Conservation (phyloP, 2,888 invertebrate species). For the Andrena hattorfiana region DNA sequence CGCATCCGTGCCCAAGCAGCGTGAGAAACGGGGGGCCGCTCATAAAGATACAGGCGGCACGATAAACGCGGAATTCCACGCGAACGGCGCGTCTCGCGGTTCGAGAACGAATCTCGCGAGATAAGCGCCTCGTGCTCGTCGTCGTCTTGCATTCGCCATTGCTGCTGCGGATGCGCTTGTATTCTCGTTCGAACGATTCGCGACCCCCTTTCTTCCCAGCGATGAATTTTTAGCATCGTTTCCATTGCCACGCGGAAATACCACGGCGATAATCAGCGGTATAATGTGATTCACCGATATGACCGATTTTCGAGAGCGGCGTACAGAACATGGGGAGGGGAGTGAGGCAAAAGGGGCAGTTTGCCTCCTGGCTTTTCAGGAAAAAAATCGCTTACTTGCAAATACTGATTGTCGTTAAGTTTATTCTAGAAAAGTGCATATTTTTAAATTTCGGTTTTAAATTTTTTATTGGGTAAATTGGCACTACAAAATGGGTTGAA, state of each 20-base stretch:
- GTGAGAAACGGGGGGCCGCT: constrained; percentile 29
- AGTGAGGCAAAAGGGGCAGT: no score
- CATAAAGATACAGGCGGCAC: constrained; percentile 49
- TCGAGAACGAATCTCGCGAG: not conserved
- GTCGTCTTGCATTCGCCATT: not conserved
- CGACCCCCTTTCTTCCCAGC: not conserved
- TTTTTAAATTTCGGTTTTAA: no score
- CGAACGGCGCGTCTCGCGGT: constrained; percentile 15
- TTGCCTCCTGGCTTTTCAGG: no score
- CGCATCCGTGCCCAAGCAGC: constrained; percentile 25
- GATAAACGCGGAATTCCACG: constrained; percentile 38
- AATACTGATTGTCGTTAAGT: no score
- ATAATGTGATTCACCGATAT: no score
- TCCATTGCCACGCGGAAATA: not conserved
- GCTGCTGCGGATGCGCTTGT: not conserved
- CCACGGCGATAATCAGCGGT: no score
- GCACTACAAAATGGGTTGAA: no score
- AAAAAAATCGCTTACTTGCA: no score
- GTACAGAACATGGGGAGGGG: no score
- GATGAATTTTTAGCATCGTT: constrained; percentile 1
- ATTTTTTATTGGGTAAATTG: no score
- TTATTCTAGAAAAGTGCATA: no score
- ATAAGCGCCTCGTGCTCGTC: constrained; percentile 21
- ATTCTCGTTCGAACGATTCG: not conserved
- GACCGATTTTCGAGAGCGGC: no score